A percentile compares a stretch with the other conserved stretches of the same genome.
Evolutionary conservation across 2,113 vertebrate genomes (phyloP).

Genomic region (Leiothrix lutea): DNA sequence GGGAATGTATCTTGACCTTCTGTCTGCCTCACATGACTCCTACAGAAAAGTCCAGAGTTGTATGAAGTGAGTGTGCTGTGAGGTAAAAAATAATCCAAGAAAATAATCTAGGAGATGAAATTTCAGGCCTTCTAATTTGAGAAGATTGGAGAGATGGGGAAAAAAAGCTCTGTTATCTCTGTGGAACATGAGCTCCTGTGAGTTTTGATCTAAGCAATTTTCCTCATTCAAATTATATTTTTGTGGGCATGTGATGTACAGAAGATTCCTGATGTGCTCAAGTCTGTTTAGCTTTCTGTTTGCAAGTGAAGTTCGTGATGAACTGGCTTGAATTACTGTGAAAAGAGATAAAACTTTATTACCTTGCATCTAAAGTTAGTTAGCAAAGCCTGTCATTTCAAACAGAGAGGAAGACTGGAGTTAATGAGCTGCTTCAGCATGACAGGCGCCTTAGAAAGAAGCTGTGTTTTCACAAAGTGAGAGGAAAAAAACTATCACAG

Average conservation of each 20-base stretch:
- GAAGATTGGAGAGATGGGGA: background rate
- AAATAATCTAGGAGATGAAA: background rate
- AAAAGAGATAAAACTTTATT: constrained; percentile 74
- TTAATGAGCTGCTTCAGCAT: constrained; percentile 69
- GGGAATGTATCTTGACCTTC: background rate
- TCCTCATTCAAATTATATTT: background rate
- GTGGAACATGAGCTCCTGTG: background rate
- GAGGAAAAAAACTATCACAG: background rate
- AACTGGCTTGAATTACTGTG: constrained; percentile 34
- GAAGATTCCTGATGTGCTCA: background rate
- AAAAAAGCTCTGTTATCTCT: background rate
- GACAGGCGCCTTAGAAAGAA: constrained; percentile 40
- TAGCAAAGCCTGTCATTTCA: constrained; percentile 51
- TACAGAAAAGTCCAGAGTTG: background rate
- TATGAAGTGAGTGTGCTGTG: background rate
- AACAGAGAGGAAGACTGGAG: constrained; percentile 52
- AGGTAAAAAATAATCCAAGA: background rate
- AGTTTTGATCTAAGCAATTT: background rate
- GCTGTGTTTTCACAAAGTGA: constrained; percentile 29
- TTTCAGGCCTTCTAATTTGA: background rate
- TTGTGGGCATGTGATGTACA: background rate
- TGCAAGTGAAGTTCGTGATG: constrained; percentile 22
- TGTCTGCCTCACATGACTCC: background rate
- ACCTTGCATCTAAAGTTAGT: constrained; percentile 56
- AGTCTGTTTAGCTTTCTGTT: constrained; percentile 13